A percentile compares a stretch with the other conserved stretches of the same genome.
Conservation (phyloP, 1,140 invertebrate species). For the Bicyclus anynana region DNA sequence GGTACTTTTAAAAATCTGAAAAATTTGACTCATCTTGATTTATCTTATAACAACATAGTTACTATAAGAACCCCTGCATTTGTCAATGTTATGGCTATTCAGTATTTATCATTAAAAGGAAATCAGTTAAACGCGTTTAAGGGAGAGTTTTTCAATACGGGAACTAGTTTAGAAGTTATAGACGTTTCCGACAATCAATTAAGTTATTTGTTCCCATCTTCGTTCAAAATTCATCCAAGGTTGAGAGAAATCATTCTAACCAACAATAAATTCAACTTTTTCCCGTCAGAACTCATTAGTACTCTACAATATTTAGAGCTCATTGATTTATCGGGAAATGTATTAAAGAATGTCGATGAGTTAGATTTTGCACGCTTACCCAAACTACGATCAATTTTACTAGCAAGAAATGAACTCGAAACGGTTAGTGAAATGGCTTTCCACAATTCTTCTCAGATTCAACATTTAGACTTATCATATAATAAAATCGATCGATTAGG, state of each 20-base stretch:
- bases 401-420: slow-evolving; percentile 87
- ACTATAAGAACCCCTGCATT: slow-evolving; percentile 84
- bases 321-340: slow-evolving; percentile 87
- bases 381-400: slow-evolving; percentile 81
- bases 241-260: slow-evolving; percentile 82
- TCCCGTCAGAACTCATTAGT: slow-evolving; percentile 88
- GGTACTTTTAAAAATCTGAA: slow-evolving; percentile 84
- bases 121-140: slow-evolving; percentile 87
- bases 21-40: slow-evolving; percentile 84
- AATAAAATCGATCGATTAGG: slow-evolving; percentile 88
- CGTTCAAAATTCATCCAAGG: slow-evolving; percentile 88
- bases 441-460: slow-evolving; percentile 92
- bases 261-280: slow-evolving; percentile 88
- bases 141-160: slow-evolving; percentile 86
- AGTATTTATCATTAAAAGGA: slow-evolving; percentile 81
- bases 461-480: slow-evolving; percentile 85
- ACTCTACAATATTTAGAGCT: slow-evolving; percentile 85
- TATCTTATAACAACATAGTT: slow-evolving; percentile 87
- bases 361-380: slow-evolving; percentile 90
- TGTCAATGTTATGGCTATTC: slow-evolving; percentile 83
- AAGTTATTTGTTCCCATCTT: slow-evolving; percentile 87
- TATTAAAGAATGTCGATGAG: slow-evolving; percentile 87
- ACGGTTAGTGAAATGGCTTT: slow-evolving; percentile 91
- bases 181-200: slow-evolving; percentile 87
- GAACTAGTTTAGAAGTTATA: slow-evolving; percentile 83